phyloP scores from a whole-genome alignment of 2,797 vertebrate species.

The Echiichthys vipera region DNA sequence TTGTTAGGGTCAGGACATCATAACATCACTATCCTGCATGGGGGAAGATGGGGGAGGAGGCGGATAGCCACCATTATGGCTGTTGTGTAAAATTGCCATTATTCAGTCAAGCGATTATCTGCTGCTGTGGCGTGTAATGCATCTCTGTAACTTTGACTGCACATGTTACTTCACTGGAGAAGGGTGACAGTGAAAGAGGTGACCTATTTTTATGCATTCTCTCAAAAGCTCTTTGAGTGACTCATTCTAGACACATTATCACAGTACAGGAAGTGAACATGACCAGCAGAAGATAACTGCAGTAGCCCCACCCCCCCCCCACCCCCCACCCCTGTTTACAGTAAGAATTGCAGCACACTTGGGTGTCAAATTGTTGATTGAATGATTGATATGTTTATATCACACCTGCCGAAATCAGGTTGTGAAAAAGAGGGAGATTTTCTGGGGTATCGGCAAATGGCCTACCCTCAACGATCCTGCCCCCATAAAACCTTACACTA shows the following conservation, averaged over 20 bases:
- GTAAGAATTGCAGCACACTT: background rate
- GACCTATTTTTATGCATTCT: constrained; percentile 59
- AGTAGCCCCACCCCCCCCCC: too few relatives aligned
- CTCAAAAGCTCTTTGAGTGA: constrained; percentile 9
- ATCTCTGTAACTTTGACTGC: constrained; percentile 67
- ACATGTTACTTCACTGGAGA: constrained; percentile 56
- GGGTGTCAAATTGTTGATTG: background rate
- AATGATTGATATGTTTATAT: too few relatives aligned
- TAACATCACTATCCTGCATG: constrained; percentile 49
- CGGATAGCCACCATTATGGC: constrained; percentile 64
- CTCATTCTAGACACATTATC: constrained; percentile 39
- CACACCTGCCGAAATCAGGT: too few relatives aligned
- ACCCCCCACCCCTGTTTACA: constrained; percentile 4
- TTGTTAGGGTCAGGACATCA: constrained; percentile 59
- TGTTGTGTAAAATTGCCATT: constrained; percentile 83
- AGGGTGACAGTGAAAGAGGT: constrained; percentile 56
- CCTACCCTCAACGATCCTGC: too few relatives aligned
- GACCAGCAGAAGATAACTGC: background rate
- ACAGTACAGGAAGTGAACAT: constrained; percentile 9
- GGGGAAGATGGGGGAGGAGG: constrained; percentile 38
- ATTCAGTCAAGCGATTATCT: constrained; percentile 80
- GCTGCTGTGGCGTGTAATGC: constrained; percentile 69
- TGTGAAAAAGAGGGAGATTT: too few relatives aligned
- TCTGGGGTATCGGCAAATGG: too few relatives aligned
- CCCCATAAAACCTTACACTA: too few relatives aligned